Conservation (phyloP, 1,140 invertebrate genomes). For the Macrobrachium rosenbergii region DNA sequence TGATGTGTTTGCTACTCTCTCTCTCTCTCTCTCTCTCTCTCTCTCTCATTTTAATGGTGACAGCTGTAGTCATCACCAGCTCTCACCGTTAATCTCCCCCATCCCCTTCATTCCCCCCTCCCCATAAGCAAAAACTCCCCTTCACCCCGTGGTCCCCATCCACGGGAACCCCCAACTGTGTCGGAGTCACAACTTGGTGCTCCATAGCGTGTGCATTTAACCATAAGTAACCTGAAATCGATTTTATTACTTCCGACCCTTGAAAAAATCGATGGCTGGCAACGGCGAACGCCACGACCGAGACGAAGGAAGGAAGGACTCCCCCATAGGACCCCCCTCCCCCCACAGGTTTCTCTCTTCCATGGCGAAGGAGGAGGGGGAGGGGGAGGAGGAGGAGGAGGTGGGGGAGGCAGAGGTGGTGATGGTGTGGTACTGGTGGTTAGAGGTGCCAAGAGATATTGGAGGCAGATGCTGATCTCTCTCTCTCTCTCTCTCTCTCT, state of each 20-base stretch:
- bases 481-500: too few relatives aligned
- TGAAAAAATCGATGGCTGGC: constrained; percentile 44
- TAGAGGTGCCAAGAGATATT: background rate
- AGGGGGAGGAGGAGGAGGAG: background rate
- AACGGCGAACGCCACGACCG: too few relatives aligned
- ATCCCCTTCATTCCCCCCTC: background rate
- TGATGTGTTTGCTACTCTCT: background rate
- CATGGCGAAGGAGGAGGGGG: background rate
- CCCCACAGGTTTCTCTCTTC: background rate
- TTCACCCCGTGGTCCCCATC: background rate
- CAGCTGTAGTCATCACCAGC: background rate
- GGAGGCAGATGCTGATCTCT: background rate
- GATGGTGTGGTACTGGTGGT: too few relatives aligned
- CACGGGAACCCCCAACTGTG: background rate
- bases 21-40: background rate
- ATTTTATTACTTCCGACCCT: constrained; percentile 58
- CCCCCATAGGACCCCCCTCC: too few relatives aligned
- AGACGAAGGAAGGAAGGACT: too few relatives aligned
- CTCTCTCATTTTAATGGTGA: background rate
- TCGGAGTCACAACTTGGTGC: background rate
- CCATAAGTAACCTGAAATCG: constrained; percentile 61
- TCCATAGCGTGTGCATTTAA: constrained; percentile 45
- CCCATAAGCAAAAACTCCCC: background rate
- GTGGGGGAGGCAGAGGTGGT: background rate
- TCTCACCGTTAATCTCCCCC: background rate